Conservation (phyloP, 2,113 vertebrate species). For the Chrysochloris asiatica region DNA sequence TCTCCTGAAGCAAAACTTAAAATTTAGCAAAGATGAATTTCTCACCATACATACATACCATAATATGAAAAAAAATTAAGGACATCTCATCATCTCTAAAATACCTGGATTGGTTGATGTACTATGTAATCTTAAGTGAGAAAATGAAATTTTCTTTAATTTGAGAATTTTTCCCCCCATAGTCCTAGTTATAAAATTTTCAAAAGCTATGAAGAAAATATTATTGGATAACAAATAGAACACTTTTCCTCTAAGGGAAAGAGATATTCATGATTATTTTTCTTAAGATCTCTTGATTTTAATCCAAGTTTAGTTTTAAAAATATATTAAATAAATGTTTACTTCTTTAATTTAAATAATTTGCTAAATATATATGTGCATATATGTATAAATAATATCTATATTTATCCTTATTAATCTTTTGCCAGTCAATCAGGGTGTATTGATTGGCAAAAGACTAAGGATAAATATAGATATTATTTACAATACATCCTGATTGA, state of each 20-base stretch:
- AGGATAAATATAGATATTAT: too few species aligned
- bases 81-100: neutral
- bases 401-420: neutral
- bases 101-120: neutral
- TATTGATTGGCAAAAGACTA: too few species aligned
- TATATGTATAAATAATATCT: too few species aligned
- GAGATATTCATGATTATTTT: neutral
- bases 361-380: neutral
- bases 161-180: neutral
- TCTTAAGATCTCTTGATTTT: neutral
- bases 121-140: slow-evolving; percentile 12
- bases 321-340: neutral
- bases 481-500: too few species aligned
- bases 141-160: slow-evolving; percentile 27
- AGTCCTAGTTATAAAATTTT: slow-evolving; percentile 29
- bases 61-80: slow-evolving; percentile 35
- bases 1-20: slow-evolving; percentile 65
- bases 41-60: neutral
- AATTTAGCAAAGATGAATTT: slow-evolving; percentile 59
- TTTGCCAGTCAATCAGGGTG: neutral
- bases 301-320: neutral
- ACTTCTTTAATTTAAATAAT: neutral
- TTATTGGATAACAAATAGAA: neutral
- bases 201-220: neutral
- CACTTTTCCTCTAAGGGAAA: slow-evolving; percentile 23